A percentile compares a stretch with the other conserved stretches of the same genome.
These are phyloP conservation scores for Ferdinandea cuprea DNA, from an alignment of 2,888 invertebrate species.

Conservation along the genomic window DNA sequence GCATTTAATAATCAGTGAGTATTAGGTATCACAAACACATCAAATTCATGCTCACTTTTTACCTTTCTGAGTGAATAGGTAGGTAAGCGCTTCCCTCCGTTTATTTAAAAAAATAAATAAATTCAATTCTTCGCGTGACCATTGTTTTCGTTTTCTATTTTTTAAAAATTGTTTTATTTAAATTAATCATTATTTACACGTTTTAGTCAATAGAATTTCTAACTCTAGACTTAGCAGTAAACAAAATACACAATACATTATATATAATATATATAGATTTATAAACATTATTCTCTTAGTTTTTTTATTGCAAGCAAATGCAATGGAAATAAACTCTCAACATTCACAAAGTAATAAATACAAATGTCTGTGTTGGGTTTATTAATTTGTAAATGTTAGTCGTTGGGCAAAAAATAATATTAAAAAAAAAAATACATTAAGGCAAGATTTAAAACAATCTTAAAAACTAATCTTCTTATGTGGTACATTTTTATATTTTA, in stretches of 20 bases:
- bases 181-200: slow-evolving; percentile 69
- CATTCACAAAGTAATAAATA: slow-evolving; percentile 48
- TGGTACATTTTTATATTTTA: slow-evolving; percentile 43
- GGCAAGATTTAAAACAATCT: slow-evolving; percentile 81
- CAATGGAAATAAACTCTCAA: slow-evolving; percentile 38
- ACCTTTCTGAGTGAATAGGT: too few species aligned
- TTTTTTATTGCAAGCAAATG: slow-evolving; percentile 33
- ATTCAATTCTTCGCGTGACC: neutral
- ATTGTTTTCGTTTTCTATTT: neutral
- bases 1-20: too few species aligned
- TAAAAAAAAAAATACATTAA: slow-evolving; percentile 75
- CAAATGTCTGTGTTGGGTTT: neutral
- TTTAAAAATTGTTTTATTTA: slow-evolving; percentile 65
- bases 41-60: too few species aligned
- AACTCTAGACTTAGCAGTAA: slow-evolving; percentile 32
- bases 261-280: slow-evolving; percentile 47
- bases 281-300: slow-evolving; percentile 47
- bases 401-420: slow-evolving; percentile 12
- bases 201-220: slow-evolving; percentile 47
- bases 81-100: too few species aligned
- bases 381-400: slow-evolving; percentile 2
- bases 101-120: neutral
- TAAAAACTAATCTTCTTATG: slow-evolving; percentile 73
- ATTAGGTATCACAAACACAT: too few species aligned
- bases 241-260: slow-evolving; percentile 47